Evolutionary conservation across 2,888 invertebrate genomes (phyloP), one percentile per base, ranked within the genome.

Genomic region (Diaphora mendica): DNA sequence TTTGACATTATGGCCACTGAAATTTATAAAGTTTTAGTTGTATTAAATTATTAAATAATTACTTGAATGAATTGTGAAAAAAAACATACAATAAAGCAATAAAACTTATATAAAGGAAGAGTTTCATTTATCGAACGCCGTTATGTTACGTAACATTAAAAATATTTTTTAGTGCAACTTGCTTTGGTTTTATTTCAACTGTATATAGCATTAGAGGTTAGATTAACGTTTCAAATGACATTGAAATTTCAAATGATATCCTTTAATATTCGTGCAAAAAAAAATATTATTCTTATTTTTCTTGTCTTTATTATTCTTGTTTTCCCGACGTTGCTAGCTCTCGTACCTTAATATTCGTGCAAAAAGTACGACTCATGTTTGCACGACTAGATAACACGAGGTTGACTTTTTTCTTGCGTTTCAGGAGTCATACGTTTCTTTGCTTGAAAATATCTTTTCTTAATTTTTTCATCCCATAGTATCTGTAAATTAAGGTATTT

Each of bases 391-490:
- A 80, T 82, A 80, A 77, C 78, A 68, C 4, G 64, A n/a, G 76
- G 84, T 79, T 77, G 82, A 83, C 75, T 72, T 75, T 76, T 70
- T 72, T 73, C 70, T 23, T 74, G 73, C 3, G 67, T 64, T 11
- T 75, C 30, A 39, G 64, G 51, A 23, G 71, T 59, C 55, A 76
- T 74, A 68, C 26, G 66, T 39, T 71, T 74, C 55, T 77, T 79
- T 42, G 68, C 62, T 39, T 78, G 44, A 9, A 64, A 51, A 72
- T 77, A 75, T 33, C 71, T 77, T 71, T 81, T 80, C 51, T 76
- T 82, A 7, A 86, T 72, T 80, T 79, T 84, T 26, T 74, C 74
- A 15, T 81, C 77, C 86, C 89, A 89, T 44, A 89, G 79, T 30
- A 75, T 82, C 89, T 89, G 87, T 23, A 20, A 44, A 72, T 23